Base-by-base conservation (phyloP, 2,113 vertebrate genomes). In the Thermophis baileyi region DNA sequence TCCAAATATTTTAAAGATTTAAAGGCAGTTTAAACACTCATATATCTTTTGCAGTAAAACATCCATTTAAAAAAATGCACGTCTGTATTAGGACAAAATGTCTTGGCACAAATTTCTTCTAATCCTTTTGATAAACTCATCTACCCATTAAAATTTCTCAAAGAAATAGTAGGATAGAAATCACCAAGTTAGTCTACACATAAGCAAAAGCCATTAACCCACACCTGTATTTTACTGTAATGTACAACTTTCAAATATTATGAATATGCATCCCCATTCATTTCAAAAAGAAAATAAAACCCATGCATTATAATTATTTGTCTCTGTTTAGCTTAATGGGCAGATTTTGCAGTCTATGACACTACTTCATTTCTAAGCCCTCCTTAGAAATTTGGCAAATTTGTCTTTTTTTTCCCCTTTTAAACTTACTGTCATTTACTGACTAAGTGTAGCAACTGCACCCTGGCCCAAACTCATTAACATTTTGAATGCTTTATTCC, bases 381-480 rank as follows among this genome's bases (percentile, higher is more conserved):
- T n/a, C 2, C 20, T 5, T 44, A 86, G 24, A 27, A 90, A 50
- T 51, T 87, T n/a, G 22, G 12, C 6, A 9, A 74, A 35, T 25
- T 24, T 50, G 30, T 85, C 63, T 54, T 92, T 92, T n/a, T 16
- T 92, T 92, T 30, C 46, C 22, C 0, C 20, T 6, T 24, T 55
- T 40, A 74, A 25, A 88, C 57, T 53, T 74, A 53, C 5, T 88
- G 60, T 74, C 6, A 51, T 90, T 90, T 90, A 90, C 86, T 89
- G 92, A 89, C 85, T 87, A 24, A 87, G 14, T 35, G 22, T 63
- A 63, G 46, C 54, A 87, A 22, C 81, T 18, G 11, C 44, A 93
- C 89, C 55, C 24, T 93, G 74, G 50, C 89, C 81, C 55, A 90
- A 87, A 86, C 74, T 90, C 92, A 93, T 93, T 93, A 93, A 93